A percentile compares a stretch with the other conserved stretches of the same genome.
These are phyloP conservation scores for Heliconius hewitsoni DNA, from an alignment of 1,140 invertebrate species.

Conservation along the genomic window DNA sequence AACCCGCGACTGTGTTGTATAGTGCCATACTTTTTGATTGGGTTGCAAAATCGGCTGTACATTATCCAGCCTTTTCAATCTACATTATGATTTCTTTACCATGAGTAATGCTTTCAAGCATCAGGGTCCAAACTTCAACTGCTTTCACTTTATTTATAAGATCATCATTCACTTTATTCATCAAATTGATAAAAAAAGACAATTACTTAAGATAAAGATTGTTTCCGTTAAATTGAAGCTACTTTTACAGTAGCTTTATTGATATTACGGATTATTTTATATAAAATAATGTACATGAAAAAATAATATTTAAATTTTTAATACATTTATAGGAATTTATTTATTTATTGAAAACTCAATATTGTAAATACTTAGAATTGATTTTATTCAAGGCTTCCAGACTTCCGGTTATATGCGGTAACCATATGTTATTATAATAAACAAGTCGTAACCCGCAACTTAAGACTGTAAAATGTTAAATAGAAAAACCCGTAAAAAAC, in stretches of 20 bases:
- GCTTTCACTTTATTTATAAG: neutral
- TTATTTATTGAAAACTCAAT: neutral
- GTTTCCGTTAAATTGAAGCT: neutral
- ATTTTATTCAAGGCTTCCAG: neutral
- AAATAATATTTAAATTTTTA: neutral
- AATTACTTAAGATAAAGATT: neutral
- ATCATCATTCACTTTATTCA: neutral
- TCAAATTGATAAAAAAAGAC: neutral
- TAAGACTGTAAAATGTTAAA: no score
- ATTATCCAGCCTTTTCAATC: no score
- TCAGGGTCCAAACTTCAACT: neutral
- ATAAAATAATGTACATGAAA: neutral
- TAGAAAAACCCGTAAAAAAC: no score
- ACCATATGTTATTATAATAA: neutral
- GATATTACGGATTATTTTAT: neutral
- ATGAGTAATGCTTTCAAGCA: neutral
- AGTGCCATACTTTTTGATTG: no score
- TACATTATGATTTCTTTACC: no score
- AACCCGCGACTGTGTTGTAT: no score
- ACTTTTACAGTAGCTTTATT: neutral
- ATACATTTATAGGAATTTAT: neutral
- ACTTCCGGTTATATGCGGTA: neutral
- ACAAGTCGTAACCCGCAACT: no score
- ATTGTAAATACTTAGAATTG: neutral
- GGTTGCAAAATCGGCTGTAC: no score